These are phyloP conservation scores for Falco peregrinus DNA, from an alignment of 2,797 vertebrate species.

Conservation along the genomic window DNA sequence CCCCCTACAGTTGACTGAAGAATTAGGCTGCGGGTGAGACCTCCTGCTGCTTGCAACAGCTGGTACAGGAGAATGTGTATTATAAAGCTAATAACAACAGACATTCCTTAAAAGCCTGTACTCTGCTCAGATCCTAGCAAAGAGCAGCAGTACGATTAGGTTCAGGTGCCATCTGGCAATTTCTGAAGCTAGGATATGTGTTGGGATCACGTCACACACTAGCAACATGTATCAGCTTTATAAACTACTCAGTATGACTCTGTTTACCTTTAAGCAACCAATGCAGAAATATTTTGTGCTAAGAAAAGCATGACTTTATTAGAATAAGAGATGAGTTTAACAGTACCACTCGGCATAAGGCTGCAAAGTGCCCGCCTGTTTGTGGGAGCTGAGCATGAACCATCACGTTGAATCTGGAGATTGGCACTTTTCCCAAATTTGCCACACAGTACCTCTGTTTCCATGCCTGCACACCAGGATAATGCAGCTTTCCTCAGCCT, in stretches of 20 bases:
- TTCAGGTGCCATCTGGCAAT: constrained; percentile 4
- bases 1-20: neutral
- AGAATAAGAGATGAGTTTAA: neutral
- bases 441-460: neutral
- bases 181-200: fast-evolving
- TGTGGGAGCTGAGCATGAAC: neutral
- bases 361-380: neutral
- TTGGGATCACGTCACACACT: neutral
- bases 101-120: neutral
- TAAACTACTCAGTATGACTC: neutral
- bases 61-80: neutral
- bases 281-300: neutral
- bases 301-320: constrained; percentile 25
- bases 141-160: neutral
- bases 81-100: constrained; percentile 24
- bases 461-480: neutral
- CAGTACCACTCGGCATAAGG: neutral
- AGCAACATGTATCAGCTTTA: neutral
- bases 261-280: neutral
- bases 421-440: neutral
- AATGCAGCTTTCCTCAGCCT: neutral
- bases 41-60: constrained; percentile 30
- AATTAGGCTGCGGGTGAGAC: neutral
- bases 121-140: neutral
- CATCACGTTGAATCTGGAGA: neutral